phyloP scores from a whole-genome alignment of 2,797 vertebrate species.

The Pangasius mekongensis region DNA sequence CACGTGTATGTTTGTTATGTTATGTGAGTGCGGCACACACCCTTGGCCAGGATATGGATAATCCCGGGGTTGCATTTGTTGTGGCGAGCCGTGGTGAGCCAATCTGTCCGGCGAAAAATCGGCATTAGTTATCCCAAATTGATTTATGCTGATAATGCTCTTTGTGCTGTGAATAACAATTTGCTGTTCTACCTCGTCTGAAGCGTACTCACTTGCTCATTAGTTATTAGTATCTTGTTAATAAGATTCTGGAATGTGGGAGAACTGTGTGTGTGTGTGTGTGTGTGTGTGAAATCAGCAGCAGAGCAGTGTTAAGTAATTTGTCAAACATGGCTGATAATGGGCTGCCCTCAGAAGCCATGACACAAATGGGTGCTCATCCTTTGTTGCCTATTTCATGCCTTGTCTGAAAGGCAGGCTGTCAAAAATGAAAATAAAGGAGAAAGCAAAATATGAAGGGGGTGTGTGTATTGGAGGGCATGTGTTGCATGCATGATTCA shows the following conservation, averaged over 20 bases:
- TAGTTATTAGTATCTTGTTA: slow-evolving; percentile 61
- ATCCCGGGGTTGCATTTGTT: not conserved
- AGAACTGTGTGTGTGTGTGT: slow-evolving; percentile 2
- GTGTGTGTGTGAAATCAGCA: slow-evolving; percentile 51
- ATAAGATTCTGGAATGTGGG: slow-evolving; percentile 38
- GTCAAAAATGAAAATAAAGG: slow-evolving; percentile 49
- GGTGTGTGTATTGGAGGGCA: slow-evolving; percentile 63
- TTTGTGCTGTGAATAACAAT: slow-evolving; percentile 43
- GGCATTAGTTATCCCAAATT: slow-evolving; percentile 48
- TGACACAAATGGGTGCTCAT: slow-evolving; percentile 66
- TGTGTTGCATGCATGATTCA: slow-evolving; percentile 80
- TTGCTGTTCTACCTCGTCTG: slow-evolving; percentile 68
- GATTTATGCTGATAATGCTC: slow-evolving; percentile 62
- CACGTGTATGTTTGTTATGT: not conserved
- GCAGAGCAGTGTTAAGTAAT: slow-evolving; percentile 72
- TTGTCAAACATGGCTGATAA: slow-evolving; percentile 77
- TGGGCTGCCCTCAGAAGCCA: slow-evolving; percentile 60
- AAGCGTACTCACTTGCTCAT: slow-evolving; percentile 69
- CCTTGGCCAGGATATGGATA: not conserved
- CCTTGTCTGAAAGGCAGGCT: slow-evolving; percentile 57
- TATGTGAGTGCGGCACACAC: not conserved
- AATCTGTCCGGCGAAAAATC: not conserved
- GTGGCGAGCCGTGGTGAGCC: not conserved
- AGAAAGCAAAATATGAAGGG: slow-evolving; percentile 62
- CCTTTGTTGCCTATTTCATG: slow-evolving; percentile 66